Percentiles rank a stretch among this genome's conserved stretches.
Evolutionary conservation across 2,888 invertebrate species (phyloP).

Genomic region (Calliopum simillimum): DNA sequence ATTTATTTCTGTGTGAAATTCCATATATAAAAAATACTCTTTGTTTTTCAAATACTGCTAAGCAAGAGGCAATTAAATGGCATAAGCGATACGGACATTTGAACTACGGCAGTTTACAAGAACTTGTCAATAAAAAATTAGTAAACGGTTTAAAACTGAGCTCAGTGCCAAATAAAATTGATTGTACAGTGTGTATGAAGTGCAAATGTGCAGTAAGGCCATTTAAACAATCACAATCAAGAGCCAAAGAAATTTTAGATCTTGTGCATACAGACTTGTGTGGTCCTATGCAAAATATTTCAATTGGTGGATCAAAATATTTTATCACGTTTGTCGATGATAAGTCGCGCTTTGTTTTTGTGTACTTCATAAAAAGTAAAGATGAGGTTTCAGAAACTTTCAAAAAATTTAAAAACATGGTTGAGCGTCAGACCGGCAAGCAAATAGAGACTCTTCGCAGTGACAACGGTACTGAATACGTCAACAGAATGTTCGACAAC

Average conservation of each 20-base stretch:
- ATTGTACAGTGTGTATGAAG: conserved; percentile 17
- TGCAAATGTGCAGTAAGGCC: not conserved
- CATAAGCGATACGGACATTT: conserved; percentile 17
- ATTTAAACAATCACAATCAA: conserved; percentile 23
- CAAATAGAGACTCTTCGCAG: conserved; percentile 18
- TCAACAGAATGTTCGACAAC: conserved; percentile 9
- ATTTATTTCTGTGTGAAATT: conserved; percentile 21
- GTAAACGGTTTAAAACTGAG: conserved; percentile 7
- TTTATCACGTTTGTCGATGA: conserved; percentile 12
- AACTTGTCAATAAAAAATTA: conserved; percentile 3
- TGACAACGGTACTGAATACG: conserved; percentile 18
- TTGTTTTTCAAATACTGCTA: conserved; percentile 5
- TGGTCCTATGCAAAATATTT: conserved; percentile 16
- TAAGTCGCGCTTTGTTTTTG: conserved; percentile 20
- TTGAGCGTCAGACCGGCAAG: conserved; percentile 10
- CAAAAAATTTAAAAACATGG: conserved; percentile 19
- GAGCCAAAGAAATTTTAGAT: conserved; percentile 15
- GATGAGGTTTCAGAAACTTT: conserved; percentile 15
- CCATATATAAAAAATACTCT: not conserved
- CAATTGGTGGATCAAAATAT: conserved; percentile 18
- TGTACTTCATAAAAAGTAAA: conserved; percentile 16
- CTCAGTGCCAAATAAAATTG: conserved; percentile 10
- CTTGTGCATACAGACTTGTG: conserved; percentile 20
- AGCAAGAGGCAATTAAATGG: conserved; percentile 10
- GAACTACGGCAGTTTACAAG: not conserved